A percentile compares a stretch with the other conserved stretches of the same genome.
phyloP scores from a whole-genome alignment of 2,113 vertebrate species.

The Epinephelus moara region DNA sequence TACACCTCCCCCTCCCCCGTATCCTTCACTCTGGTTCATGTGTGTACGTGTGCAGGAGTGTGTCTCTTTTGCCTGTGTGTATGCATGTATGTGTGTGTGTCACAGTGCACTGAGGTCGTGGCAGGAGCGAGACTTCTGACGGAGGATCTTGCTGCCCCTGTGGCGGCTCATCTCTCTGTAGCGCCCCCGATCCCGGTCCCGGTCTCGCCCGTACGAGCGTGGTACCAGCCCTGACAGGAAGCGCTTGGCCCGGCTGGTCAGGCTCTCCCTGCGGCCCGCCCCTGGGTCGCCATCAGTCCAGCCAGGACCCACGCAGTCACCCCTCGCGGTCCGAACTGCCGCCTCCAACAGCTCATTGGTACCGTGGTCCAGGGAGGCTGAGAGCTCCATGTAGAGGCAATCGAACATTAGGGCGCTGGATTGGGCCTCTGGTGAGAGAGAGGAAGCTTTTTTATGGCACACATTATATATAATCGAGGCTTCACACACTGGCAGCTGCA shows the following conservation, averaged over 20 bases:
- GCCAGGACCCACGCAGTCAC: conserved; percentile 82
- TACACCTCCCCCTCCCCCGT: neutral
- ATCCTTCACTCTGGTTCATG: conserved; percentile 29
- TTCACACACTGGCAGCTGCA: conserved; percentile 34
- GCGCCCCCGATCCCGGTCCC: conserved; percentile 81
- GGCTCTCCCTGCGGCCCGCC: conserved; percentile 86
- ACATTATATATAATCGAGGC: conserved; percentile 13
- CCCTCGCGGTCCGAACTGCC: conserved; percentile 87
- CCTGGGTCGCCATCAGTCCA: conserved; percentile 81
- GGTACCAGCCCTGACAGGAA: conserved; percentile 91
- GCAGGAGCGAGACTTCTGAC: conserved; percentile 93
- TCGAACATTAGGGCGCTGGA: conserved; percentile 89
- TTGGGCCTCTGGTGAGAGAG: conserved; percentile 82
- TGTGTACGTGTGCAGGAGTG: conserved; percentile 43
- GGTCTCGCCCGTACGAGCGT: conserved; percentile 83
- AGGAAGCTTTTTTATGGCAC: neutral
- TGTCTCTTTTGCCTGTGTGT: conserved; percentile 24
- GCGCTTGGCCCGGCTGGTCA: conserved; percentile 91
- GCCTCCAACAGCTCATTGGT: conserved; percentile 91
- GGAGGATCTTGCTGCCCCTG: conserved; percentile 88
- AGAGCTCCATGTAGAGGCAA: conserved; percentile 92
- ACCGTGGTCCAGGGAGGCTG: conserved; percentile 91
- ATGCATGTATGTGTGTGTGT: conserved; percentile 32
- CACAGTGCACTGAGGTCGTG: conserved; percentile 91
- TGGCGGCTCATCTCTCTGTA: conserved; percentile 85